Percentiles rank a stretch among this genome's conserved stretches.
Evolutionary conservation across 2,888 invertebrate genomes (phyloP).

Genomic region (Chorisops tibialis): DNA sequence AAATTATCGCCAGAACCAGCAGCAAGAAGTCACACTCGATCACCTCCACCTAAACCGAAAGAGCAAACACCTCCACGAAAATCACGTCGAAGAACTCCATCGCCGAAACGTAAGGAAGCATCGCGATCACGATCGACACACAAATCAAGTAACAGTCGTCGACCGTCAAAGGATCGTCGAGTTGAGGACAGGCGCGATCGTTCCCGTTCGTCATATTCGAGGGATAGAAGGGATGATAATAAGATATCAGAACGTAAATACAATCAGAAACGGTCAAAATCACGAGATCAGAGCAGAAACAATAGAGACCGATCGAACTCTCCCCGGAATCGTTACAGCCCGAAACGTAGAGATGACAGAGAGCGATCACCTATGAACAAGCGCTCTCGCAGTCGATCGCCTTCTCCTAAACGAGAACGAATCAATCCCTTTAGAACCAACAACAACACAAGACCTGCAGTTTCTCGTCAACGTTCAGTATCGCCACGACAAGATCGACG

Average conservation of each 20-base stretch:
- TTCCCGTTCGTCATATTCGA: constrained; percentile 7
- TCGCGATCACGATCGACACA: constrained; percentile 13
- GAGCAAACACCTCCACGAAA: not conserved
- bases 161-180: not conserved
- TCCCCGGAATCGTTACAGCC: not conserved
- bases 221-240: constrained; percentile 20
- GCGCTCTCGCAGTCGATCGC: constrained; percentile 25
- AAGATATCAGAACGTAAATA: not conserved
- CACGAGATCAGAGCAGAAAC: not conserved
- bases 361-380: constrained; percentile 24
- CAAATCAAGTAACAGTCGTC: not conserved
- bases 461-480: constrained; percentile 39
- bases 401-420: constrained; percentile 18
- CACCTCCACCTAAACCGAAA: not conserved
- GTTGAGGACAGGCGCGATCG: constrained; percentile 10
- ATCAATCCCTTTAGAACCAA: constrained; percentile 24
- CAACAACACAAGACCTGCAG: not conserved
- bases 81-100: not conserved
- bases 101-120: not conserved
- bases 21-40: not conserved
- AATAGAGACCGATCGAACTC: not conserved
- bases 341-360: constrained; percentile 4
- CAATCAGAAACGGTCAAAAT: not conserved
- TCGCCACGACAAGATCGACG: constrained; percentile 43
- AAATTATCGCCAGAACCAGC: not conserved